phyloP scores from a whole-genome alignment of 2,113 vertebrate species.

The Brachyistius frenatus region DNA sequence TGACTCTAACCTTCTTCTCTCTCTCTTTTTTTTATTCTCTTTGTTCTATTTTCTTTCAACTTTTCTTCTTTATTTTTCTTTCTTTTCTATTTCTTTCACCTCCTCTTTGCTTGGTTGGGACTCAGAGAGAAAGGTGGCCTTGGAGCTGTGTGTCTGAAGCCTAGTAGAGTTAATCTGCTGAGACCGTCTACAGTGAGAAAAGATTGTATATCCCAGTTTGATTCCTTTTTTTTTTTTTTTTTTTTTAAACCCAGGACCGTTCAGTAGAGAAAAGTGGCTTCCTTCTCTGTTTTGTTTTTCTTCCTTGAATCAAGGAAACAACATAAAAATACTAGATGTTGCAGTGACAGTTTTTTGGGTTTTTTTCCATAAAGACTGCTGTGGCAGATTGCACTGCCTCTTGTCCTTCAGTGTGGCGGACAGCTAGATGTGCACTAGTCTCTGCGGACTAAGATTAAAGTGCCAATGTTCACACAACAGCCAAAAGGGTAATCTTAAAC shows the following conservation, averaged over 20 bases:
- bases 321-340: slow-evolving; percentile 84
- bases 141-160: slow-evolving; percentile 92
- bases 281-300: slow-evolving; percentile 83
- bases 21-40: slow-evolving; percentile 14
- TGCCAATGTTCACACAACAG: slow-evolving; percentile 86
- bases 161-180: slow-evolving; percentile 90
- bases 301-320: slow-evolving; percentile 99
- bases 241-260: slow-evolving; percentile 77
- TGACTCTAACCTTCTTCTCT: slow-evolving; percentile 40
- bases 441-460: slow-evolving; percentile 83
- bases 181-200: slow-evolving; percentile 89
- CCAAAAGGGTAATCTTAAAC: slow-evolving; percentile 47
- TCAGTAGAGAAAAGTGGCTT: slow-evolving; percentile 81
- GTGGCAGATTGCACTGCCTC: slow-evolving; percentile 87
- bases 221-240: not conserved
- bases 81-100: slow-evolving; percentile 66
- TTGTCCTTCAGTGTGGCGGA: slow-evolving; percentile 82
- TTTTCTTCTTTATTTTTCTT: slow-evolving; percentile 67
- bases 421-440: slow-evolving; percentile 77
- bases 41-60: slow-evolving; percentile 25
- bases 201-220: slow-evolving; percentile 78
- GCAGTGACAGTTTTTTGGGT: slow-evolving; percentile 63
- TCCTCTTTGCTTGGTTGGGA: slow-evolving; percentile 76
- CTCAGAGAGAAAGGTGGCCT: slow-evolving; percentile 95
- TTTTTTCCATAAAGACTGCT: slow-evolving; percentile 81